phyloP scores from a whole-genome alignment of 2,888 invertebrate species.

The Leptinotarsa juncta region DNA sequence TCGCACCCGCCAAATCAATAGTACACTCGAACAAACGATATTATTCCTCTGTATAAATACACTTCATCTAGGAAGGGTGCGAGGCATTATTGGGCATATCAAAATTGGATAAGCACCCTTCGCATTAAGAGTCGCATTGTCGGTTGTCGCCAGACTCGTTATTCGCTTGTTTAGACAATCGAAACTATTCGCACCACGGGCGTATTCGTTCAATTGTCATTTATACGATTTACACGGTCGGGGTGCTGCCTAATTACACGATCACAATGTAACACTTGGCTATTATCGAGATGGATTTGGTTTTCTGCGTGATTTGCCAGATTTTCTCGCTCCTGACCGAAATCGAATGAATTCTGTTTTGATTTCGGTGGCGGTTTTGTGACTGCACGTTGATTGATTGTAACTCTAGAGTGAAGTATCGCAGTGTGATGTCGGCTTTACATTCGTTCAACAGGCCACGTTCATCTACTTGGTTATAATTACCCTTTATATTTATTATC shows the following conservation, averaged over 20 bases:
- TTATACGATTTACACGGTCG: constrained; percentile 51
- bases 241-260: constrained; percentile 49
- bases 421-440: too few relatives aligned
- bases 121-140: constrained; percentile 41
- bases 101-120: constrained; percentile 52
- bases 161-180: constrained; percentile 56
- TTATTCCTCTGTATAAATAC: constrained; percentile 20
- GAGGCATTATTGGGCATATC: constrained; percentile 43
- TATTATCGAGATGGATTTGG: constrained; percentile 37
- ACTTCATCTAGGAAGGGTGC: constrained; percentile 30
- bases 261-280: constrained; percentile 37
- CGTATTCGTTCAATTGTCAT: constrained; percentile 51
- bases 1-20: constrained; percentile 9
- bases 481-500: too few relatives aligned
- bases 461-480: too few relatives aligned
- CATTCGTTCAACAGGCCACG: too few relatives aligned
- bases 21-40: constrained; percentile 22
- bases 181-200: constrained; percentile 46
- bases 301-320: constrained; percentile 36
- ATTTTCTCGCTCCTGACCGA: constrained; percentile 21
- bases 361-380: too few relatives aligned
- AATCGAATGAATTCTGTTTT: constrained; percentile 10
- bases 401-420: too few relatives aligned
- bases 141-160: constrained; percentile 52
- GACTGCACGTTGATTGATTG: too few relatives aligned